These are phyloP conservation scores for Agrotis ipsilon DNA, from an alignment of 2,888 invertebrate species.

Conservation along the genomic window DNA sequence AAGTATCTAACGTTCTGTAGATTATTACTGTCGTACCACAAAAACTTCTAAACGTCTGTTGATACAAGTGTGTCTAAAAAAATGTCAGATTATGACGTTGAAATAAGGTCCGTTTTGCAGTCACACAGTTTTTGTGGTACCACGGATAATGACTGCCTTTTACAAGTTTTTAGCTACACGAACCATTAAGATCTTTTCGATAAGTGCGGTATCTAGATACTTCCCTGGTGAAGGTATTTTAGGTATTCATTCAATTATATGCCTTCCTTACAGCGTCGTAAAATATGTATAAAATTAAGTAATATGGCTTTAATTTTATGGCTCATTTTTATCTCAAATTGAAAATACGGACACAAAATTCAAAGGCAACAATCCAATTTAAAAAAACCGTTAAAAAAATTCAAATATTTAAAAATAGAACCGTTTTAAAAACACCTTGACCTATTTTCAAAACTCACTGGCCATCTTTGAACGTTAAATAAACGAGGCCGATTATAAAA, in stretches of 20 bases:
- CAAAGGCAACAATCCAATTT: background rate
- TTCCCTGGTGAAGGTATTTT: constrained; percentile 12
- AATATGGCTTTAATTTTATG: background rate
- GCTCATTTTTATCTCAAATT: no score
- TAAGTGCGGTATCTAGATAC: constrained; percentile 10
- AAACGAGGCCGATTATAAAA: constrained; percentile 25
- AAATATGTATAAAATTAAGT: background rate
- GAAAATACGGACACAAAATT: background rate
- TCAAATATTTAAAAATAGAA: background rate
- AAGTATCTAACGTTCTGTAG: constrained; percentile 57
- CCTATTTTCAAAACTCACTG: constrained; percentile 22
- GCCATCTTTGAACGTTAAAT: constrained; percentile 9
- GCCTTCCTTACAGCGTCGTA: background rate
- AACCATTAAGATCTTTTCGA: constrained; percentile 64
- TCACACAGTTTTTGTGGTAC: no score
- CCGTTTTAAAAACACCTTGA: constrained; percentile 18
- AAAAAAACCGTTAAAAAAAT: background rate
- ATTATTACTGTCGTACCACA: no score
- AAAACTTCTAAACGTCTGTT: no score
- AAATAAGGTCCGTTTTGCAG: no score
- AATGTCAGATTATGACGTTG: no score
- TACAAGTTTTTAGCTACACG: constrained; percentile 70
- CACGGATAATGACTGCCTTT: constrained; percentile 70
- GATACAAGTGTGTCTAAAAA: no score
- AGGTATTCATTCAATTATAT: constrained; percentile 24